Evolutionary conservation across 2,113 vertebrate species (phyloP).

Genomic region (Fregetta grallaria): DNA sequence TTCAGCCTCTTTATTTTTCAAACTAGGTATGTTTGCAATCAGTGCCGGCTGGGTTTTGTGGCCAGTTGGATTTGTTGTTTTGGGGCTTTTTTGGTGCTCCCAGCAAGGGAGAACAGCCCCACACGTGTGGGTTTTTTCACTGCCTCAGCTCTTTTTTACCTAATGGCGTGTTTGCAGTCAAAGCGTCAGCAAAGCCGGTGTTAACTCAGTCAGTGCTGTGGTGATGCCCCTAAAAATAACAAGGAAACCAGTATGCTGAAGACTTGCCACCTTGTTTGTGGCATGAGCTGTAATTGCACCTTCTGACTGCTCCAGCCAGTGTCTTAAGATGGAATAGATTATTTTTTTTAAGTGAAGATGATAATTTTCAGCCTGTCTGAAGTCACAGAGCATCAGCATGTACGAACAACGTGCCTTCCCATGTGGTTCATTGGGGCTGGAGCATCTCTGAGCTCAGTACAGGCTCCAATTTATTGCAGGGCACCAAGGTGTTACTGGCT

Average conservation of each 20-base stretch:
- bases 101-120: not conserved
- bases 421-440: fast-evolving
- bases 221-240: not conserved
- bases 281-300: not conserved
- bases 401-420: not conserved
- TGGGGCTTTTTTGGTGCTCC: not conserved
- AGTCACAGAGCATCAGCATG: not conserved
- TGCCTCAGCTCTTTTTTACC: not conserved
- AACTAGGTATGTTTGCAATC: not conserved
- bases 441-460: not conserved
- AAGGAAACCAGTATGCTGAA: not conserved
- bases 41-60: not conserved
- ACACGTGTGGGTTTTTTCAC: not conserved
- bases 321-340: not conserved
- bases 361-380: not conserved
- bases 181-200: not conserved
- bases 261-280: not conserved
- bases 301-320: not conserved
- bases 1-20: not conserved
- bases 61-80: not conserved
- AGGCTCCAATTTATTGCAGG: not conserved
- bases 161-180: not conserved
- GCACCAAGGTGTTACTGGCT: not conserved
- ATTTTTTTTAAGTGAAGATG: not conserved
- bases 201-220: not conserved